Base-by-base conservation (phyloP, 1,140 invertebrate genomes). In the Alviniconcha marisindica region DNA sequence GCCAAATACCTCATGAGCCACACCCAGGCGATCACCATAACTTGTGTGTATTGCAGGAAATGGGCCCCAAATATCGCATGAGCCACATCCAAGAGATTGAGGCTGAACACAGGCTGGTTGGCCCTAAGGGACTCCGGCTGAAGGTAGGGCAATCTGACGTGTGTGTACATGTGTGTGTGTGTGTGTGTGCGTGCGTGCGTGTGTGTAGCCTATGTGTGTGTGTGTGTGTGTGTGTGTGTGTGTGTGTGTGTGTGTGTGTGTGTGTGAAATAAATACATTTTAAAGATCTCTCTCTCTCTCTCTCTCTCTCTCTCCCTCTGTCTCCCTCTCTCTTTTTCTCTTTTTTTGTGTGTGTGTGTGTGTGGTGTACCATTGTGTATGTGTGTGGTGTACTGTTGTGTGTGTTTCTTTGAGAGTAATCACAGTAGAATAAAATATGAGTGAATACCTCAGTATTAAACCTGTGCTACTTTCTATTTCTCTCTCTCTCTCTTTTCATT, bases 21-120 rank as follows among this genome's bases (percentile, higher is more conserved):
- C n/a, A n/a, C n/a, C n/a, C n/a, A n/a, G n/a, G n/a, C n/a, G n/a
- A n/a, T n/a, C n/a, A n/a, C n/a, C n/a, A n/a, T n/a, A n/a, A n/a
- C 18, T 48, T 48, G 44, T 63, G 28, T 38, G 2, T 36, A 5
- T 74, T 42, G 18, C 54, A 89, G 87, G 56, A 73, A 10, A 63
- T 81, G 54, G 91, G 91, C 3, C 66, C 85, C 54, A 86, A 85
- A 0, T 92, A 90, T 80, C 88, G 82, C 28, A 87, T 92, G 87
- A 83, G 87, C 33, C 91, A 92, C 81, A 92, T 92, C 33, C 83
- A 90, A 83, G 87, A 90, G 77, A 54, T 91, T 3, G 81, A 86
- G 12, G 79, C 82, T 28, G 84, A 90, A 73, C 83, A 91, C 83
- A 80, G 86, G 36, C 71, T 91, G 28, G 87, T 92, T 56, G 91